Evolutionary conservation across 2,113 vertebrate genomes (phyloP).

Genomic region (Pavo muticus): DNA sequence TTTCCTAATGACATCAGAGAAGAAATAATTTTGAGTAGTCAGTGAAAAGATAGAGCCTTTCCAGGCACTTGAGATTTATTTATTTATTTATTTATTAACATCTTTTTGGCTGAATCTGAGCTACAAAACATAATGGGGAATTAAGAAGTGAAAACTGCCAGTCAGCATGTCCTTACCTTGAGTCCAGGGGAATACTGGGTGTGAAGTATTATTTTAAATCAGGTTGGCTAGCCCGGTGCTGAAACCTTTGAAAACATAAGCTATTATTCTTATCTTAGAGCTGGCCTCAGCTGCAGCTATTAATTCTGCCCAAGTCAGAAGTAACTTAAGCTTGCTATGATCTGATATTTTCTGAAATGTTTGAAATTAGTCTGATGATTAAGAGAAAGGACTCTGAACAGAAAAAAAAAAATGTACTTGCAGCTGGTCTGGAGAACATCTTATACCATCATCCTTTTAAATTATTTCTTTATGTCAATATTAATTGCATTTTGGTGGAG

Average conservation of each 20-base stretch:
- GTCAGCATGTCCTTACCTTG: not conserved
- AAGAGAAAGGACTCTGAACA: not conserved
- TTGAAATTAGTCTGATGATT: slow-evolving; percentile 9
- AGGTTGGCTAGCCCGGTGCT: not conserved
- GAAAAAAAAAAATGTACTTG: not conserved
- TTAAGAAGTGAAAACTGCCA: not conserved
- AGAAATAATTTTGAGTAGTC: not conserved
- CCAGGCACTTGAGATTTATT: not conserved
- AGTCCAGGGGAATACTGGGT: not conserved
- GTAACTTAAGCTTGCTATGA: not conserved
- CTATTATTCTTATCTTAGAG: not conserved
- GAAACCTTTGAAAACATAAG: not conserved
- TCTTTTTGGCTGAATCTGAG: not conserved
- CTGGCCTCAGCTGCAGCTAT: not conserved
- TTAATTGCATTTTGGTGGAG: slow-evolving; percentile 26
- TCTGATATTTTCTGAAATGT: slow-evolving; percentile 12
- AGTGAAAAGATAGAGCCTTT: not conserved
- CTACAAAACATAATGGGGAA: not conserved
- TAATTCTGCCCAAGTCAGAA: not conserved
- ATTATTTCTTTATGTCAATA: slow-evolving; percentile 31
- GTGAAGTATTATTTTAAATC: not conserved
- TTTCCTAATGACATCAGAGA: not conserved
- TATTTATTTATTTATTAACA: not conserved
- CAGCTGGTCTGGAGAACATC: not conserved
- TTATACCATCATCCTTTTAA: not conserved